A percentile compares a stretch with the other conserved stretches of the same genome.
Conservation (phyloP, 2,888 invertebrate species). For the Aspidapion aeneum region DNA sequence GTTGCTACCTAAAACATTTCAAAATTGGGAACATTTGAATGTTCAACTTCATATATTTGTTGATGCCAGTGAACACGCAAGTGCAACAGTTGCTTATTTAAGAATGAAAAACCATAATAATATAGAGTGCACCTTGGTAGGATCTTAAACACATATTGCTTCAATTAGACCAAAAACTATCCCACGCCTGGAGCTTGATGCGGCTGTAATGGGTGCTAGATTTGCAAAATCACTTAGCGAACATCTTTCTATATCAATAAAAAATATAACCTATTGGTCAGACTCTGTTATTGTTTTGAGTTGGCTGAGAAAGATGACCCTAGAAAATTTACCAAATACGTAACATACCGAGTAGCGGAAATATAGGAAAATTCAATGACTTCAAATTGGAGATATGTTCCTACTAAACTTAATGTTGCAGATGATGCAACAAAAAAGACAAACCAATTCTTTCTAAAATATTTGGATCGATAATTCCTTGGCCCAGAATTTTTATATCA, state of each 20-base stretch:
- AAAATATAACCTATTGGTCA: conserved; percentile 27
- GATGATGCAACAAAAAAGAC: conserved; percentile 27
- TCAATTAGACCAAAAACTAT: conserved; percentile 29
- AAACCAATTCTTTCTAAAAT: background rate
- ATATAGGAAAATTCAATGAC: conserved; percentile 18
- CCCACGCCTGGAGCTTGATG: conserved; percentile 27
- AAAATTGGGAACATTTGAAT: background rate
- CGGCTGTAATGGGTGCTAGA: conserved; percentile 25
- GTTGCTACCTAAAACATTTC: conserved; percentile 20
- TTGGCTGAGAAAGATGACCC: conserved; percentile 30
- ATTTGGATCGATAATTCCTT: background rate
- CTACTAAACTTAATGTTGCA: conserved; percentile 28
- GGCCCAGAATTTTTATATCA: background rate
- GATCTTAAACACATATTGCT: conserved; percentile 29
- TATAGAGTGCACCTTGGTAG: conserved; percentile 20
- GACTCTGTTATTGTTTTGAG: conserved; percentile 31
- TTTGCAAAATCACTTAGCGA: conserved; percentile 16
- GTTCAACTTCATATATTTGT: conserved; percentile 5
- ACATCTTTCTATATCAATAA: conserved; percentile 18
- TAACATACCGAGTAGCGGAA: conserved; percentile 29
- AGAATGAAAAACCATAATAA: conserved; percentile 11
- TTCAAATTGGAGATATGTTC: conserved; percentile 30
- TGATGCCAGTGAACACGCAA: conserved; percentile 24
- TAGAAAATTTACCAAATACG: conserved; percentile 30
- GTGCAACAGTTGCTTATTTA: conserved; percentile 27